Percentiles rank a stretch among this genome's conserved stretches.
phyloP scores from a whole-genome alignment of 92 coral and sea anemone species.

The Zoanthus sansibaricus region DNA sequence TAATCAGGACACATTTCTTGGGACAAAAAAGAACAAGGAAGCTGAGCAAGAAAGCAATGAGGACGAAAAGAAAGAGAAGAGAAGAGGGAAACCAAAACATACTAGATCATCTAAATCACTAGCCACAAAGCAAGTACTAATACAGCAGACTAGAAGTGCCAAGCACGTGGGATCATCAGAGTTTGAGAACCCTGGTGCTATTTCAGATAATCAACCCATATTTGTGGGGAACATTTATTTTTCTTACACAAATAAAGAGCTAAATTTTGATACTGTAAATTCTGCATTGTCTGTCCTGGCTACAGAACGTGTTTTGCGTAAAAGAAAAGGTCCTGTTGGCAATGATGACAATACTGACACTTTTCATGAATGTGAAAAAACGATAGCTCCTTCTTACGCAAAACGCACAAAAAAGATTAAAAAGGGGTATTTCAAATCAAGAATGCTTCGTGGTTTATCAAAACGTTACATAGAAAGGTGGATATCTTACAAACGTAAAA shows the following conservation, averaged over 20 bases:
- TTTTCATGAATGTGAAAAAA: slow-evolving; percentile 15
- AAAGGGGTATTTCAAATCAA: background rate
- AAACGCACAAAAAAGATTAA: background rate
- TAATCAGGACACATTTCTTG: background rate
- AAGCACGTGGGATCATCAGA: background rate
- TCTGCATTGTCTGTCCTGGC: background rate
- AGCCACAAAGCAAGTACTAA: background rate
- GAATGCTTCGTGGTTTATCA: background rate
- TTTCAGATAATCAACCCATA: background rate
- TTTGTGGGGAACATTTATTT: background rate
- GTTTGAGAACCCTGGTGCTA: background rate
- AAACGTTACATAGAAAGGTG: background rate
- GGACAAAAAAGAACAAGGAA: background rate
- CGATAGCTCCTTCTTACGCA: background rate
- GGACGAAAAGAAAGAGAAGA: background rate
- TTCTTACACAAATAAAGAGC: background rate
- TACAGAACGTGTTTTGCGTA: background rate
- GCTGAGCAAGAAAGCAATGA: background rate
- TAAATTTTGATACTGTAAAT: background rate
- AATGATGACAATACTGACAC: slow-evolving; percentile 18
- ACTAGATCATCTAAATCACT: slow-evolving; percentile 3
- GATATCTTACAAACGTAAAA: background rate
- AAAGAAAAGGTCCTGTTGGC: background rate
- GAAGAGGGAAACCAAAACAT: background rate
- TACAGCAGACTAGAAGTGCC: background rate